These are phyloP conservation scores for Odontocolon sp. DNA, from an alignment of 2,888 invertebrate species.

Conservation along the genomic window DNA sequence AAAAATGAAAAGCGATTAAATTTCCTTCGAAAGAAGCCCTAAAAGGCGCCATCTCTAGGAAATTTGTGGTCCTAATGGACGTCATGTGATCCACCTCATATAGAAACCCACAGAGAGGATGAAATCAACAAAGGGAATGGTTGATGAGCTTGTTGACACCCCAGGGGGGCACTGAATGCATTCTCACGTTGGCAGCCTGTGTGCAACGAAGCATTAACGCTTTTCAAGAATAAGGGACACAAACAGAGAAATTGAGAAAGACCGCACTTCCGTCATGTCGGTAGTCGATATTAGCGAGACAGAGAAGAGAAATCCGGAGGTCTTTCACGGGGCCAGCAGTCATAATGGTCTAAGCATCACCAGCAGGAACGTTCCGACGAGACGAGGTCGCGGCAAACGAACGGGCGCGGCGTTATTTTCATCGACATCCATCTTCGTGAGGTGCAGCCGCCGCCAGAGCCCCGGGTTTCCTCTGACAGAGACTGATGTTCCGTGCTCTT, in stretches of 20 bases:
- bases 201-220: slow-evolving; percentile 15
- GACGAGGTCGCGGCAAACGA: slow-evolving; percentile 23
- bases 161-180: too few species aligned
- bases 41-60: too few species aligned
- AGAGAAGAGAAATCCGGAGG: slow-evolving; percentile 7
- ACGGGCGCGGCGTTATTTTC: slow-evolving; percentile 64
- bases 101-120: neutral
- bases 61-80: too few species aligned
- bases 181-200: slow-evolving; percentile 23
- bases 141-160: slow-evolving; percentile 44
- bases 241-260: slow-evolving; percentile 29
- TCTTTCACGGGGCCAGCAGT: slow-evolving; percentile 38
- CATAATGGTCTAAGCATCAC: slow-evolving; percentile 56
- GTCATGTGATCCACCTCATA: neutral
- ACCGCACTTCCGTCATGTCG: slow-evolving; percentile 39
- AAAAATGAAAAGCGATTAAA: too few species aligned
- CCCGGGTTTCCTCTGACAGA: slow-evolving; percentile 64
- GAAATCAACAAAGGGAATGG: slow-evolving; percentile 1
- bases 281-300: slow-evolving; percentile 4
- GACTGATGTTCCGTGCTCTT: slow-evolving; percentile 66
- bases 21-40: too few species aligned
- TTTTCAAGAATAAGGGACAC: slow-evolving; percentile 17
- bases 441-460: slow-evolving; percentile 63
- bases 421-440: slow-evolving; percentile 69
- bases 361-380: slow-evolving; percentile 35